Conservation (phyloP, 2,113 vertebrate genomes). For the Eptesicus fuscus region DNA sequence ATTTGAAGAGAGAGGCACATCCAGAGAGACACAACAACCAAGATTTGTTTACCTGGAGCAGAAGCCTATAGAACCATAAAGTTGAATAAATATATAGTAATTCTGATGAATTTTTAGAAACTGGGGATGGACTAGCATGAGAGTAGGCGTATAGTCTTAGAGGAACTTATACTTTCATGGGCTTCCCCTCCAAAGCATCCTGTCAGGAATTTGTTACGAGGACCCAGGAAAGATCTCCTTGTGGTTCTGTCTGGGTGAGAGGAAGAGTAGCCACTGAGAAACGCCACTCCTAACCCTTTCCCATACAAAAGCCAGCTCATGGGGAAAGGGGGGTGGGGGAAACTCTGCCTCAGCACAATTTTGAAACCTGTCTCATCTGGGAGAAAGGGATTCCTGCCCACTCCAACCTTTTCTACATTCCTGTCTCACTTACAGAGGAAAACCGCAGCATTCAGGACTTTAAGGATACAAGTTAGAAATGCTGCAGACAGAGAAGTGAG, state of each 20-base stretch:
- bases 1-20: not conserved
- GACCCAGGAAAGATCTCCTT: not conserved
- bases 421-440: not conserved
- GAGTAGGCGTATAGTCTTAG: not conserved
- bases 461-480: not conserved
- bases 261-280: not conserved
- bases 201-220: not conserved
- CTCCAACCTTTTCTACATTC: not conserved
- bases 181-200: not conserved
- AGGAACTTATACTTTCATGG: not conserved
- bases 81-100: not conserved
- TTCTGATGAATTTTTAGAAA: not conserved
- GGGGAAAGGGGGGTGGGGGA: rapidly evolving
- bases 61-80: not conserved
- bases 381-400: not conserved
- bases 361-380: not conserved
- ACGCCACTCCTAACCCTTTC: not conserved
- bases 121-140: not conserved
- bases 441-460: not conserved
- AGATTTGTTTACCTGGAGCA: not conserved
- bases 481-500: not conserved
- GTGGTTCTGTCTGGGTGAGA: not conserved
- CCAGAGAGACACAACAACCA: not conserved
- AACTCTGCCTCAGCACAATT: not conserved
- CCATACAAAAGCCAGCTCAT: not conserved